Evolutionary conservation across 2,113 vertebrate genomes (phyloP), one percentile per base, ranked within the genome.

Genomic region (Ginglymostoma cirratum): DNA sequence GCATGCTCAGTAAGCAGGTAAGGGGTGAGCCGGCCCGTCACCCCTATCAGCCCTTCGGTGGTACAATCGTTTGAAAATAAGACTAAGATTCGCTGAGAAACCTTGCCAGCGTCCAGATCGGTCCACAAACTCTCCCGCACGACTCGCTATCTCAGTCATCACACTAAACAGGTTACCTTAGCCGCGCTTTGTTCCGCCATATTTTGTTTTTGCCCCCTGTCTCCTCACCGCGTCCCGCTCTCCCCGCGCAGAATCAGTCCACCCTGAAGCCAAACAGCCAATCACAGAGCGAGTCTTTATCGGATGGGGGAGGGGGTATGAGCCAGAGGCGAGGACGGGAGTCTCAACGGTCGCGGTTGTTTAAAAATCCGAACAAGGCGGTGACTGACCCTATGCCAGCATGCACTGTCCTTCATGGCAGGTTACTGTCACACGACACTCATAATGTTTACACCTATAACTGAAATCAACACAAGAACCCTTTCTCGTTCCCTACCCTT

Each of bases 161-260:
- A 34, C 0, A 38, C 23, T 30, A 42, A 76, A 3, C 66, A 66
- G 21, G n/a, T 76, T 95, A 72, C 94, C 94, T 95, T 95, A 3
- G 94, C 94, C 69, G 94, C 94, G 67, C 94, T 95, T 95, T 95
- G 94, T 95, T 95, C 94, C 94, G 94, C 94, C 94, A 95, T 95
- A 0, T 95, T 95, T 72, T 30, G 55, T 61, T 66, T 38, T 61
- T 21, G 61, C 48, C 12, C 38, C 67, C 93, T n/a, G 42, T 48
- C 93, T 48, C 67, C 6, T 30, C 94, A 27, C 66, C 0, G 21
- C 52, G 67, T 10, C 67, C 42, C 8, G 23, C 66, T 45, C 93
- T 0, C 69, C 42, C 93, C 23, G 94, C 94, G 94, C 94, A 72
- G 42, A 72, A 30, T 95, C 94, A 72, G 45, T 70, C 94, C 2